Conservation (phyloP, 92 coral and sea anemone species). For the Palythoa grandiflora region DNA sequence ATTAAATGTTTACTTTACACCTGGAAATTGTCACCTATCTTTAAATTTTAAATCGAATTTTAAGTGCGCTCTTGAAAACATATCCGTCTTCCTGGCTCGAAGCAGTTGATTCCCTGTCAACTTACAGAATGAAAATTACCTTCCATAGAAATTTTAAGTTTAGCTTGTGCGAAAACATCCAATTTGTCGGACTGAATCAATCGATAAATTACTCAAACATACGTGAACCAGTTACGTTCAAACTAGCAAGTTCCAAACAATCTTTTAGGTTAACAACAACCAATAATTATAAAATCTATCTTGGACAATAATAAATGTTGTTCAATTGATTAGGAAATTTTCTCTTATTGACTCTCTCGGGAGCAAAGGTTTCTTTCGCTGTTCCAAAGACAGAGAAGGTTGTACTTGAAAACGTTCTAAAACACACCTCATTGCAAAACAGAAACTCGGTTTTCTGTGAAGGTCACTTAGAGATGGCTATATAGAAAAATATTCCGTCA, state of each 20-base stretch:
- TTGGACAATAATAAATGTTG: background rate
- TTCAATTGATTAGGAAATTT: too few species aligned
- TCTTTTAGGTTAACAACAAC: too few species aligned
- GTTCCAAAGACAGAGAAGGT: background rate
- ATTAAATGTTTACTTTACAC: background rate
- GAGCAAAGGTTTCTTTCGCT: background rate
- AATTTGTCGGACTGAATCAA: background rate
- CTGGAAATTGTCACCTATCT: slow-evolving; percentile 39
- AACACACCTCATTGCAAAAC: background rate
- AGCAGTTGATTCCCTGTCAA: background rate
- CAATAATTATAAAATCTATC: background rate
- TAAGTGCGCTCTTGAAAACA: slow-evolving; percentile 20
- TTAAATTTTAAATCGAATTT: background rate
- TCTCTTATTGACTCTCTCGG: too few species aligned
- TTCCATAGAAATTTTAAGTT: background rate
- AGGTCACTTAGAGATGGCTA: background rate
- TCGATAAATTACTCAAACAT: background rate
- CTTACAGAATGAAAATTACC: background rate
- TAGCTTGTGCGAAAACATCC: background rate
- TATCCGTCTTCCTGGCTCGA: background rate
- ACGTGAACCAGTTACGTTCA: background rate
- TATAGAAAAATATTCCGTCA: background rate
- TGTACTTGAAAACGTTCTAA: background rate
- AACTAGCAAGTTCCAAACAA: background rate
- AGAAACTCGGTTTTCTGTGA: background rate